A percentile compares a stretch with the other conserved stretches of the same genome.
Conservation (phyloP, 1,140 invertebrate species). For the Akabosia matsudoensis region DNA sequence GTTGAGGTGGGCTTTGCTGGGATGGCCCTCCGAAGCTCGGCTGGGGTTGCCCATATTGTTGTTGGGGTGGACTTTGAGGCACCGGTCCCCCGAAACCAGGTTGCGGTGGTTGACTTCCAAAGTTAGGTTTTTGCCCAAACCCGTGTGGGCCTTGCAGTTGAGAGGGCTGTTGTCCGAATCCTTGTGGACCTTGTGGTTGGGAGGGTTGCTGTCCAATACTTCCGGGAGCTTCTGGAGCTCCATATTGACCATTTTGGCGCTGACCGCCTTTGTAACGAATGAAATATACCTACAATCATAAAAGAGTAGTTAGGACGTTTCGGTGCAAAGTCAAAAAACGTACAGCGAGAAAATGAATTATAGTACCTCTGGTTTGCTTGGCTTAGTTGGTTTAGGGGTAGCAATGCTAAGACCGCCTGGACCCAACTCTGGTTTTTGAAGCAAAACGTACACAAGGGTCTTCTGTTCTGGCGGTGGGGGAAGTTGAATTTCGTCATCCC, state of each 20-base stretch:
- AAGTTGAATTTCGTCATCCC: constrained; percentile 65
- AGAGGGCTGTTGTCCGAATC: background rate
- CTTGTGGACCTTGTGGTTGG: background rate
- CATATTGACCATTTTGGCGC: background rate
- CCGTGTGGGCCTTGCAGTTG: background rate
- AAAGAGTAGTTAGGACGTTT: too few species aligned
- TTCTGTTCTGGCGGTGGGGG: constrained; percentile 79
- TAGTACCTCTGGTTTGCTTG: constrained; percentile 61
- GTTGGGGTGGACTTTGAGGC: background rate
- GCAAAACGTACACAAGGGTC: constrained; percentile 81
- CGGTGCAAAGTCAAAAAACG: too few species aligned
- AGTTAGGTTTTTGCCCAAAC: background rate
- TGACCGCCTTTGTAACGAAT: constrained; percentile 78
- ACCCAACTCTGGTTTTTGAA: constrained; percentile 76
- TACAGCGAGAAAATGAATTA: too few species aligned
- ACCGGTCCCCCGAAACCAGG: constrained; percentile 6
- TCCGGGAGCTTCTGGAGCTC: constrained; percentile 48
- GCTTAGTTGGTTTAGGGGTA: constrained; percentile 67
- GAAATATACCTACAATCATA: constrained; percentile 84
- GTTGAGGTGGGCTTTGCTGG: background rate
- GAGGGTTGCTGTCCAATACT: constrained; percentile 46
- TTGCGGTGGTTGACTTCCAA: background rate
- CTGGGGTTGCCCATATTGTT: background rate
- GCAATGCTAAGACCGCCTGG: constrained; percentile 73
- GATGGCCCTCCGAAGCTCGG: constrained; percentile 23